Evolutionary conservation across 2,797 vertebrate species (phyloP).

Genomic region (Sebastes iracundus): DNA sequence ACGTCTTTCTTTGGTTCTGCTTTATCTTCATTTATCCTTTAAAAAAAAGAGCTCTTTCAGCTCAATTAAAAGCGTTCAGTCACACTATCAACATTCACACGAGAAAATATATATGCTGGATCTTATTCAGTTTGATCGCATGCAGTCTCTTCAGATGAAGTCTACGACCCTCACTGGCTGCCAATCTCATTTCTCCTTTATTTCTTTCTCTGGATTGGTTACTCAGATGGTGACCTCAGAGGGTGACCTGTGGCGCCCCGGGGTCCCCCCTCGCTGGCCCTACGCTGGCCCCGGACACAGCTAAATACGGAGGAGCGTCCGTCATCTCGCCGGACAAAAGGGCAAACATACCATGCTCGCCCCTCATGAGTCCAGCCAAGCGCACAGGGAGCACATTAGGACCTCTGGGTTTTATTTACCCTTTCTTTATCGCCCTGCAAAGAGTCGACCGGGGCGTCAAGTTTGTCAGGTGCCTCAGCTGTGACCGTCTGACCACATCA

Average conservation of each 20-base stretch:
- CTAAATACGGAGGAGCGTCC: conserved; percentile 81
- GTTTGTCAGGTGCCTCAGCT: conserved; percentile 81
- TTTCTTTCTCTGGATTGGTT: conserved; percentile 90
- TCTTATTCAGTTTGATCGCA: conserved; percentile 80
- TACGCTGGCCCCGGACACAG: conserved; percentile 70
- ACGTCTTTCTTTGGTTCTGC: neutral
- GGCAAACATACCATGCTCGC: conserved; percentile 65
- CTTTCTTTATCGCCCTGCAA: conserved; percentile 81
- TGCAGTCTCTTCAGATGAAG: conserved; percentile 88
- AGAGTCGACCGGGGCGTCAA: conserved; percentile 79
- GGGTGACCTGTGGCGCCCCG: conserved; percentile 88
- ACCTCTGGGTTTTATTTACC: conserved; percentile 79
- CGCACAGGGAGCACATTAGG: conserved; percentile 93
- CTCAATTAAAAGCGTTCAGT: conserved; percentile 22
- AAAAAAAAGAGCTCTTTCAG: neutral
- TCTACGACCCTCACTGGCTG: conserved; percentile 73
- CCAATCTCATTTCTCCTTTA: conserved; percentile 88
- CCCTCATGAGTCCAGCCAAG: conserved; percentile 88
- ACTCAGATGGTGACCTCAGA: conserved; percentile 87
- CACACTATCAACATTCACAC: conserved; percentile 42
- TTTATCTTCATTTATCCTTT: neutral
- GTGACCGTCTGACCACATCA: conserved; percentile 71
- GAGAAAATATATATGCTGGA: conserved; percentile 33
- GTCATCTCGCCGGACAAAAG: conserved; percentile 88
- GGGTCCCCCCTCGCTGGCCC: conserved; percentile 83